Percentiles rank a stretch among this genome's conserved stretches.
These are phyloP conservation scores for Caloenas nicobarica DNA, from an alignment of 2,113 vertebrate genomes.

Conservation along the genomic window DNA sequence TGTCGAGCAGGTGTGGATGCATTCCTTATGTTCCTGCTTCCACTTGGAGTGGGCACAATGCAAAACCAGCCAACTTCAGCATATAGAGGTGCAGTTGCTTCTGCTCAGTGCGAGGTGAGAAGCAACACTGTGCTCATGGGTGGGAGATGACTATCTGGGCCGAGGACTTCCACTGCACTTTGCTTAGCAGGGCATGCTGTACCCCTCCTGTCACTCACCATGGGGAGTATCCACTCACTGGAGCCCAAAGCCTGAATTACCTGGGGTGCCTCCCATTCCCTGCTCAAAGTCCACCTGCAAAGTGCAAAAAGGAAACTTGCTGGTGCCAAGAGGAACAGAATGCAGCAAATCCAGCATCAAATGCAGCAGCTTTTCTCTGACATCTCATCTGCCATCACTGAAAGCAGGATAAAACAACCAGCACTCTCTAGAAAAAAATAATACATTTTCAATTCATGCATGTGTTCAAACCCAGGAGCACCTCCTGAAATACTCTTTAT, in stretches of 20 bases:
- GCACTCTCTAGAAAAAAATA: not conserved
- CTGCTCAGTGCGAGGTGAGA: rapidly evolving
- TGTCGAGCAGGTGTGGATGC: not conserved
- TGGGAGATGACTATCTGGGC: not conserved
- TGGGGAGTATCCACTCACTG: not conserved
- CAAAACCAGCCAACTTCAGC: not conserved
- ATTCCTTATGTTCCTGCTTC: not conserved
- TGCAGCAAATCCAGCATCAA: not conserved
- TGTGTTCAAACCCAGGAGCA: not conserved
- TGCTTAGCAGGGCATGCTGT: not conserved
- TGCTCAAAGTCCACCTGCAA: not conserved
- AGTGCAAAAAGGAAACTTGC: rapidly evolving
- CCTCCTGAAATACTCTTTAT: not conserved
- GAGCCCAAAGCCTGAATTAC: not conserved
- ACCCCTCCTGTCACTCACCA: rapidly evolving
- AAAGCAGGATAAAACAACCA: not conserved
- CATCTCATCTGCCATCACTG: not conserved
- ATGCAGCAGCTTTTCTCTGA: not conserved
- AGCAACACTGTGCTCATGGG: rapidly evolving
- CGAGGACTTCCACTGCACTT: not conserved
- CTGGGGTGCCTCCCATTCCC: not conserved
- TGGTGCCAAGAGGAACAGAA: not conserved
- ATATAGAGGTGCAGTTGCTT: rapidly evolving
- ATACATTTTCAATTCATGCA: not conserved
- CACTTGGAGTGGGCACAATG: not conserved